These are phyloP conservation scores for Drosophila nannoptera DNA, from an alignment of 1,140 invertebrate species.

Conservation along the genomic window DNA sequence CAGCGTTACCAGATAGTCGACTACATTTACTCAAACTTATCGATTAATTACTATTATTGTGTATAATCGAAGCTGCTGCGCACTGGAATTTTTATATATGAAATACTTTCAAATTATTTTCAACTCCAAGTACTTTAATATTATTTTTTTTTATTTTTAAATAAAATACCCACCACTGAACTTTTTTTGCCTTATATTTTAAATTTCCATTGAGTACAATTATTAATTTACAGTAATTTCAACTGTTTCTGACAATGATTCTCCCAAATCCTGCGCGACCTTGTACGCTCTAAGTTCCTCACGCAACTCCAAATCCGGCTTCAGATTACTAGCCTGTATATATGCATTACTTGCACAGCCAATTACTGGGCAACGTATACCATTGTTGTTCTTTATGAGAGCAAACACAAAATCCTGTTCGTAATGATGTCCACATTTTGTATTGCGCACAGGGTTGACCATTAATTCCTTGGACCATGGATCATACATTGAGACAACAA, in stretches of 20 bases:
- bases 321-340: constrained; percentile 34
- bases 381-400: constrained; percentile 23
- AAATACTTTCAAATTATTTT: background rate
- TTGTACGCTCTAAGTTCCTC: background rate
- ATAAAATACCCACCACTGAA: background rate
- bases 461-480: constrained; percentile 55
- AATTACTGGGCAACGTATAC: constrained; percentile 39
- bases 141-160: background rate
- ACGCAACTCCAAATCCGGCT: constrained; percentile 13
- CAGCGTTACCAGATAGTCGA: constrained; percentile 15
- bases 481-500: constrained; percentile 40
- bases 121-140: too few relatives aligned
- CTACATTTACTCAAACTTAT: background rate
- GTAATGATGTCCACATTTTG: constrained; percentile 52
- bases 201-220: background rate
- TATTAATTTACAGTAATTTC: too few relatives aligned
- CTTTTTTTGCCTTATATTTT: background rate
- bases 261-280: background rate
- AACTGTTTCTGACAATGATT: background rate
- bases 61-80: background rate
- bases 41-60: background rate
- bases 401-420: constrained; percentile 41
- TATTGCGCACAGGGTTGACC: constrained; percentile 46
- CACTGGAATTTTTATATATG: background rate
- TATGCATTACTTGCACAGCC: constrained; percentile 40